phyloP scores from a whole-genome alignment of 2,888 invertebrate species.

The Oscheius sp. region DNA sequence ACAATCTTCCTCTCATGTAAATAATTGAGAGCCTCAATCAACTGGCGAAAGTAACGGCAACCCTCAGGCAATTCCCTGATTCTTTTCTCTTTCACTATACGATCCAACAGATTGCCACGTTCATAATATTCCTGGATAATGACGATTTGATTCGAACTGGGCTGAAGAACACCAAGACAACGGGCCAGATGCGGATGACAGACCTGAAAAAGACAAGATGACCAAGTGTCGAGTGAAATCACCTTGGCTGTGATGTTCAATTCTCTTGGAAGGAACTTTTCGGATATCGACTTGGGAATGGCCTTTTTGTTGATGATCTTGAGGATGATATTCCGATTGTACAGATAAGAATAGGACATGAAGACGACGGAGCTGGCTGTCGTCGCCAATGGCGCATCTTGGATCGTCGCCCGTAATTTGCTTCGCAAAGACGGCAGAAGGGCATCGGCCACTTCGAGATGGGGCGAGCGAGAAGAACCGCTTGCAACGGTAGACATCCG shows the following conservation, averaged over 20 bases:
- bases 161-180: slow-evolving; percentile 42
- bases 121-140: slow-evolving; percentile 62
- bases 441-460: background rate
- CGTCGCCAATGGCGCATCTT: slow-evolving; percentile 44
- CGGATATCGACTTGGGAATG: slow-evolving; percentile 52
- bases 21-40: slow-evolving; percentile 64
- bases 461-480: background rate
- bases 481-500: background rate
- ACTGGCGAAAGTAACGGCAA: slow-evolving; percentile 61
- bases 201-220: slow-evolving; percentile 31
- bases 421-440: background rate
- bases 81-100: slow-evolving; percentile 44
- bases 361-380: slow-evolving; percentile 60
- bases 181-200: slow-evolving; percentile 56
- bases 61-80: slow-evolving; percentile 55
- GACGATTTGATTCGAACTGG: slow-evolving; percentile 51
- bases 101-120: slow-evolving; percentile 59
- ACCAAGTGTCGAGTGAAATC: background rate
- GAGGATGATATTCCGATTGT: slow-evolving; percentile 47
- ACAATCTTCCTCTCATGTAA: slow-evolving; percentile 55
- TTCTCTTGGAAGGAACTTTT: slow-evolving; percentile 65
- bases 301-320: slow-evolving; percentile 63
- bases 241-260: slow-evolving; percentile 58
- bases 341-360: slow-evolving; percentile 18
- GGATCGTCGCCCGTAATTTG: slow-evolving; percentile 37